phyloP scores from a whole-genome alignment of 1,140 invertebrate species.

The Drosophila tsacasi region DNA sequence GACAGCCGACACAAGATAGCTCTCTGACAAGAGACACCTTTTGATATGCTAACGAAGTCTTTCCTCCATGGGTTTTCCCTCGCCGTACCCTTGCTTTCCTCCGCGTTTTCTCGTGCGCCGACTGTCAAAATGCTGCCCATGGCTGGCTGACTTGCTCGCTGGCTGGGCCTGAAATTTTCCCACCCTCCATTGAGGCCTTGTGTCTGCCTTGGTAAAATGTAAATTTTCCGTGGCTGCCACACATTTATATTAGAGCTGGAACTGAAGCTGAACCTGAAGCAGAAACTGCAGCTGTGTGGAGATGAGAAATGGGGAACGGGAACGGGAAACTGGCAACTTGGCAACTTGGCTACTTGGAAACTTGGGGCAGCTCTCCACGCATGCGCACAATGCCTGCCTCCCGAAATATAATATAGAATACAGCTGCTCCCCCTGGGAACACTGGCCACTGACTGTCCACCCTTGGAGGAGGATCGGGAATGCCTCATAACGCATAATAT shows the following conservation, averaged over 20 bases:
- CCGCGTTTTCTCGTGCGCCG: slow-evolving; percentile 32
- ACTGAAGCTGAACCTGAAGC: not conserved
- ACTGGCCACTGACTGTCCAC: slow-evolving; percentile 46
- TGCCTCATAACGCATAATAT: slow-evolving; percentile 66
- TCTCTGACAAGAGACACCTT: slow-evolving; percentile 79
- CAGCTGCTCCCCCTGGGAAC: slow-evolving; percentile 32
- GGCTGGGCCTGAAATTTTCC: slow-evolving; percentile 67
- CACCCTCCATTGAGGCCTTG: slow-evolving; percentile 74
- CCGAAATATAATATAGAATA: slow-evolving; percentile 25
- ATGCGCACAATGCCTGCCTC: slow-evolving; percentile 47
- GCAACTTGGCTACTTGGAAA: slow-evolving; percentile 8
- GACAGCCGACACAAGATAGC: slow-evolving; percentile 66
- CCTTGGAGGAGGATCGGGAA: slow-evolving; percentile 41
- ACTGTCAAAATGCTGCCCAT: slow-evolving; percentile 78
- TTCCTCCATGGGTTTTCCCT: slow-evolving; percentile 4
- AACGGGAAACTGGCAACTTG: slow-evolving; percentile 23
- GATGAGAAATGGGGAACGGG: slow-evolving; percentile 38
- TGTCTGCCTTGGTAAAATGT: slow-evolving; percentile 69
- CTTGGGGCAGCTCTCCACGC: slow-evolving; percentile 43
- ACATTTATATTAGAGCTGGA: slow-evolving; percentile 77
- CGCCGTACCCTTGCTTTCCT: not conserved
- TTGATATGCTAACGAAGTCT: slow-evolving; percentile 79
- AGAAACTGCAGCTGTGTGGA: slow-evolving; percentile 13
- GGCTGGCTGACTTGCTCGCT: slow-evolving; percentile 26
- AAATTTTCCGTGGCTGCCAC: slow-evolving; percentile 64